Base-by-base conservation (phyloP, 2,797 vertebrate species). In the Ibycter americanus region DNA sequence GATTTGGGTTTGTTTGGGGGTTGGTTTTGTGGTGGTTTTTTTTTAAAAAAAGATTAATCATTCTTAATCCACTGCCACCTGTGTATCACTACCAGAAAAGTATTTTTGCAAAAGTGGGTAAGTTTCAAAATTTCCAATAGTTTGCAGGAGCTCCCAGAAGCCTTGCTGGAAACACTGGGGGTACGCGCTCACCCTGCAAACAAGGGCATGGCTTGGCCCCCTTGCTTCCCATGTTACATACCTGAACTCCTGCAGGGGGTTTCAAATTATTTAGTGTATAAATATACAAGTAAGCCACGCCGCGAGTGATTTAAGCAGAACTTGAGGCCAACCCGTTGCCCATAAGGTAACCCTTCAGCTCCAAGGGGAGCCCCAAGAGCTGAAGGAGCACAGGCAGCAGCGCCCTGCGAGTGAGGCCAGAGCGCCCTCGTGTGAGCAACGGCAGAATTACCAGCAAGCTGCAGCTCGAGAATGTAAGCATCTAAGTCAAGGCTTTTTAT, bases 341-440 rank as follows among this genome's bases (percentile, higher is more conserved):
- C 18, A 1, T 15, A 15, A 40, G 19, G 22, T 2, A 59, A n/a
- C 27, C 10, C 44, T 47, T 66, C 34, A 49, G 4, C 63, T 42
- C 31, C 31, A 34, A 4, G 3, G 1, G 8, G 13, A 25, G 31
- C 3, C 46, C 25, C 3, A 27, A 36, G 38, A 63, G 49, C n/a
- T 8, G 31, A 23, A 23, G 58, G 20, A 71, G n/a, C 49, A 3
- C 8, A 8, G 9, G 76, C 51, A 51, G 68, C 46, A 6, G 4
- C 7, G 2, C 10, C 61, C 77, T 8, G 58, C 20, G 15, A 21
- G 56, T 46, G 63, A 92, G 56, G 81, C 66, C 92, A 46, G 56
- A 56, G 70, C n/a, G 87, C 97, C 97, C 97, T 93, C 97, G 20
- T 83, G 97, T 96, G 97, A 55, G 54, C 76, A 40, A 15, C 16